Base-by-base conservation (phyloP, 2,113 vertebrate genomes). In the Neodon shergylaensis region DNA sequence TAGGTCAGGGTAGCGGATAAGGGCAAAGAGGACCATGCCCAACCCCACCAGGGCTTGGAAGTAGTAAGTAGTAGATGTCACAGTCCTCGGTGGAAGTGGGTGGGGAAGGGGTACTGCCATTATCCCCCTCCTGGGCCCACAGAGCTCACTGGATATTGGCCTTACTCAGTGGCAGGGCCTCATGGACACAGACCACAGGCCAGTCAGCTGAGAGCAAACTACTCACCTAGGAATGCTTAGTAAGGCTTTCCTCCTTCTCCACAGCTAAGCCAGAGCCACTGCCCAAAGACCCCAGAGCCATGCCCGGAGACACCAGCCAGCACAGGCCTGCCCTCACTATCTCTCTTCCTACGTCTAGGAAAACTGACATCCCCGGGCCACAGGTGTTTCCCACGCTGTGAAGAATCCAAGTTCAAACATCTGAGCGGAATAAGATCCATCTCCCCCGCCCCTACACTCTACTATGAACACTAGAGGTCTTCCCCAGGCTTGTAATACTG, bases 331-430 rank as follows among this genome's bases (percentile, higher is more conserved):
- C 14, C 49, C 66, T 72, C 44, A 68, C 42, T 6, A 13, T 47
- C 86, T 49, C 47, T 79, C 44, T 63, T 58, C 19, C 52, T 61
- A 22, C 1, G 5, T 58, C 36, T 39, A 36, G 36, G 13, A 42
- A 61, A 14, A n/a, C 0, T 0, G 28, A 11, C 88, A 7, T 2
- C 8, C 28, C 36, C 1, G 2, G n/a, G 33, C 63, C n/a, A n/a
- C 42, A 68, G 28, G 42, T 47, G 83, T 16, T 85, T 13, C 4
- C 1, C 0, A 14, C 44, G 19, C 68, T 14, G 5, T 63, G 33
- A 14, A 65, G 6, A 12, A 12, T 9, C 66, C 79, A 52, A n/a
- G 79, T 58, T 42, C 39, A 44, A 49, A 17, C 7, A 39, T 31
- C 81, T 1, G 26, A 12, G n/a, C 4, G 42, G 42, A 66, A 49